Percentiles rank a stretch among this genome's conserved stretches.
These are phyloP conservation scores for Pipra filicauda DNA, from an alignment of 2,113 vertebrate genomes.

Conservation along the genomic window DNA sequence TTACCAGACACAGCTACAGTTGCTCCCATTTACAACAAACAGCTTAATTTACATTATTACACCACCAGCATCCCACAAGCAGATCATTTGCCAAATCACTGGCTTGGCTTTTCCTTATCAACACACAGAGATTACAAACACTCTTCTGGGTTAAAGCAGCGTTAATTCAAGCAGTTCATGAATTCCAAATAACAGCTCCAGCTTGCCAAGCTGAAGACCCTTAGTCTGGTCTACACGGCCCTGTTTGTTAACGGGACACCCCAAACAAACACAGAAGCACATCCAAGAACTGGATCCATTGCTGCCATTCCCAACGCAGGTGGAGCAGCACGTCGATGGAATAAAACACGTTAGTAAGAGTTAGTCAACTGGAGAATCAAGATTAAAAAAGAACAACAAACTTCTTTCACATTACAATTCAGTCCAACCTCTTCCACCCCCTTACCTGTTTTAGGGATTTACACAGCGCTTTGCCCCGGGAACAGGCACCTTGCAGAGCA, in stretches of 20 bases:
- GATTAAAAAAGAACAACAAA: constrained; percentile 14
- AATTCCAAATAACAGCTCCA: background rate
- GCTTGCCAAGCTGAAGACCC: background rate
- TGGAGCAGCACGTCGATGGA: background rate
- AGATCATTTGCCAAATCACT: background rate
- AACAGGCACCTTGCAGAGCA: constrained; percentile 67
- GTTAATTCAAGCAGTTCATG: background rate
- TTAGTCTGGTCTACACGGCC: rapidly evolving
- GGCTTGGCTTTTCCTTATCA: background rate
- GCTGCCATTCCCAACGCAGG: background rate
- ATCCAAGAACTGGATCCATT: background rate
- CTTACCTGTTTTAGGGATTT: constrained; percentile 79
- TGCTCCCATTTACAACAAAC: background rate
- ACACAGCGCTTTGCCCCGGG: constrained; percentile 74
- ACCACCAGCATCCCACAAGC: background rate
- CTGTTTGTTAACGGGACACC: rapidly evolving
- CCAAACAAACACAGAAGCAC: background rate
- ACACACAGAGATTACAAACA: rapidly evolving
- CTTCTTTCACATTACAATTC: constrained; percentile 54
- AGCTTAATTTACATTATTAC: background rate
- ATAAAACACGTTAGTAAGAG: background rate
- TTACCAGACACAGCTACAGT: background rate
- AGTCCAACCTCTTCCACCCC: constrained; percentile 58
- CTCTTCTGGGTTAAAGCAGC: background rate
- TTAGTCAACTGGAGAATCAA: background rate